phyloP scores from a whole-genome alignment of 2,797 vertebrate genomes.

The Manis crassicaudata region DNA sequence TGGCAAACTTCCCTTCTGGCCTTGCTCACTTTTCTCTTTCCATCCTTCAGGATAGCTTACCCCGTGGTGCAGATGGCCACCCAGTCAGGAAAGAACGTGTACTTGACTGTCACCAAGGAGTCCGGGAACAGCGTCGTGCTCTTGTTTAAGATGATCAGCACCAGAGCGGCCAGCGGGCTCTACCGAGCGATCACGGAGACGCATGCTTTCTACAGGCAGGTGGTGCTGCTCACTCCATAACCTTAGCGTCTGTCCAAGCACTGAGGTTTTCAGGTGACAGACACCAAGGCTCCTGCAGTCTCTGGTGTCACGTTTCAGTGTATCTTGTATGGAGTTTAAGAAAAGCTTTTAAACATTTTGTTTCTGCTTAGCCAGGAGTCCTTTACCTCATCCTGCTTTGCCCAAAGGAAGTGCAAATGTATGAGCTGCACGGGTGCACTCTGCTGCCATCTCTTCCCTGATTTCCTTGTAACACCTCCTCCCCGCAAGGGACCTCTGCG shows the following conservation, averaged over 20 bases:
- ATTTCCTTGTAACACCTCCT: neutral
- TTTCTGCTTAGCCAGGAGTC: rapidly evolving
- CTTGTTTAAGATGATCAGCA: conserved; percentile 98
- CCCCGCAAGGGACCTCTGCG: neutral
- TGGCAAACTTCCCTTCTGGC: neutral
- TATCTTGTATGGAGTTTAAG: neutral
- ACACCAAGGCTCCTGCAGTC: neutral
- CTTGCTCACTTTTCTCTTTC: conserved; percentile 20
- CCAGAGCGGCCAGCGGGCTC: conserved; percentile 96
- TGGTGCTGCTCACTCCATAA: neutral
- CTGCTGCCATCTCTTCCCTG: neutral
- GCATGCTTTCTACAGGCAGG: conserved; percentile 98
- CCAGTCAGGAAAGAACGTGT: conserved; percentile 98
- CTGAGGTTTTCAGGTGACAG: neutral
- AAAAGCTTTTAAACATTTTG: neutral
- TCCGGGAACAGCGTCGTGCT: conserved; percentile 95
- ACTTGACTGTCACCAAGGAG: conserved; percentile 96
- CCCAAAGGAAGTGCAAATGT: rapidly evolving
- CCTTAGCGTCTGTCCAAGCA: rapidly evolving
- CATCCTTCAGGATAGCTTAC: conserved; percentile 91
- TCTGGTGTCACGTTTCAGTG: neutral
- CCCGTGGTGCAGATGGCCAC: conserved; percentile 99
- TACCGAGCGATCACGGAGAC: conserved; percentile 98
- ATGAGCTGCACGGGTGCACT: rapidly evolving
- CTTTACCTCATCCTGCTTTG: rapidly evolving